Evolutionary conservation across 1,140 invertebrate species (phyloP).

Genomic region (Himalopsyche phryganea): DNA sequence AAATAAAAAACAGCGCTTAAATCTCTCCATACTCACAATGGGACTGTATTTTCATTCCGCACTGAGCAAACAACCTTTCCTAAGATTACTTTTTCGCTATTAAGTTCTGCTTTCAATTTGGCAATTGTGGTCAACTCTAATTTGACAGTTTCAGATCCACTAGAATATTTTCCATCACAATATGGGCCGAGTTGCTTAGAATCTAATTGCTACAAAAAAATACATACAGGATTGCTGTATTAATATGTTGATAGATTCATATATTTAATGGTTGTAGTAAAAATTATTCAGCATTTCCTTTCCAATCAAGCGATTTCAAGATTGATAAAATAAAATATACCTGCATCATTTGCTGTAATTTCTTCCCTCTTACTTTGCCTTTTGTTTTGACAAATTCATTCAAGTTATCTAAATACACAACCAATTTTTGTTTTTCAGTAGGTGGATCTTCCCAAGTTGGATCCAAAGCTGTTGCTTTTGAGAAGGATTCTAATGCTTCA

Average conservation of each 20-base stretch:
- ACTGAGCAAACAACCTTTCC: slow-evolving; percentile 81
- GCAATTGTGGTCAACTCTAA: slow-evolving; percentile 45
- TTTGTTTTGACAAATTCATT: slow-evolving; percentile 61
- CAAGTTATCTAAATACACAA: slow-evolving; percentile 66
- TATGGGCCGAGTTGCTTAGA: slow-evolving; percentile 62
- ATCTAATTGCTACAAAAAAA: slow-evolving; percentile 50
- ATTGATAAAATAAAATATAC: slow-evolving; percentile 41
- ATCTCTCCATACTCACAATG: slow-evolving; percentile 56
- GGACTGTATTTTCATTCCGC: slow-evolving; percentile 68
- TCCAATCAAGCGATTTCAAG: too few species aligned
- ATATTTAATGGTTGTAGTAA: too few species aligned
- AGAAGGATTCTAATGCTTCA: slow-evolving; percentile 66
- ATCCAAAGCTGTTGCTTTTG: slow-evolving; percentile 64
- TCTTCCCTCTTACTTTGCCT: slow-evolving; percentile 74
- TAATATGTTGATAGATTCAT: too few species aligned
- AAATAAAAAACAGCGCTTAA: too few species aligned
- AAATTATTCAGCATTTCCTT: too few species aligned
- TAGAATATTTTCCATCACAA: slow-evolving; percentile 55
- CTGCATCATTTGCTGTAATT: slow-evolving; percentile 64
- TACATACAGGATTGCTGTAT: slow-evolving; percentile 10
- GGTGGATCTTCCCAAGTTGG: slow-evolving; percentile 69
- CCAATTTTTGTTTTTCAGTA: slow-evolving; percentile 59
- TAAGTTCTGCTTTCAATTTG: slow-evolving; percentile 39
- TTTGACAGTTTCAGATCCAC: slow-evolving; percentile 52
- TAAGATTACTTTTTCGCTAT: slow-evolving; percentile 63